A percentile compares a stretch with the other conserved stretches of the same genome.
Conservation (phyloP, 2,888 invertebrate genomes). For the Morinoia aosen region DNA sequence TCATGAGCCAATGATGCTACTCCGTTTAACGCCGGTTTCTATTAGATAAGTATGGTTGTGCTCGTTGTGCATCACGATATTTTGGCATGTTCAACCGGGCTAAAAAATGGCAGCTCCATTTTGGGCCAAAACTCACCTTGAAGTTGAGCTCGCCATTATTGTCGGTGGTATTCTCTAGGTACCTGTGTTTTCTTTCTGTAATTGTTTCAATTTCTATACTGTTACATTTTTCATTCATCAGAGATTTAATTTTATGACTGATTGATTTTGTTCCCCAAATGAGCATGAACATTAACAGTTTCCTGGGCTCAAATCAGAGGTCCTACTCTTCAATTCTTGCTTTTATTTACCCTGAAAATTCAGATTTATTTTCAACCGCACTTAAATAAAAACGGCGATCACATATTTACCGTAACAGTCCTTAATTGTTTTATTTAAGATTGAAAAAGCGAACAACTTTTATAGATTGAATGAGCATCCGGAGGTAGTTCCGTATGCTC, state of each 20-base stretch:
- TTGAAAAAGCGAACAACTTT: background rate
- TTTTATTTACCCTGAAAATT: background rate
- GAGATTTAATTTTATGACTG: background rate
- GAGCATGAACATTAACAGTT: background rate
- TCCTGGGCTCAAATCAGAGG: background rate
- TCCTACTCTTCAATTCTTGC: background rate
- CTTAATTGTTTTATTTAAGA: background rate
- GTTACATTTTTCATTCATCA: background rate
- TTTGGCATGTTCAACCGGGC: background rate
- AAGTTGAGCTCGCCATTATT: background rate
- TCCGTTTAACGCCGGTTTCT: background rate
- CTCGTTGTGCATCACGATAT: background rate
- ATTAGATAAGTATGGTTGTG: background rate
- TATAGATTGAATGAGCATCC: background rate
- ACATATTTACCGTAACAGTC: background rate
- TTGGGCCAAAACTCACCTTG: background rate
- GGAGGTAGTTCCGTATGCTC: background rate
- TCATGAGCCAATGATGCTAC: background rate
- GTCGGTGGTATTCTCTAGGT: background rate
- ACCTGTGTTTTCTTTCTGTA: background rate
- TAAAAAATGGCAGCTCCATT: background rate
- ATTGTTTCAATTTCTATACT: background rate
- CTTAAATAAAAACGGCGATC: background rate
- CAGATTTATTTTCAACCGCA: background rate
- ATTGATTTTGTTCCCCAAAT: background rate